These are phyloP conservation scores for Oligia strigilis DNA, from an alignment of 2,888 invertebrate species.

Conservation along the genomic window DNA sequence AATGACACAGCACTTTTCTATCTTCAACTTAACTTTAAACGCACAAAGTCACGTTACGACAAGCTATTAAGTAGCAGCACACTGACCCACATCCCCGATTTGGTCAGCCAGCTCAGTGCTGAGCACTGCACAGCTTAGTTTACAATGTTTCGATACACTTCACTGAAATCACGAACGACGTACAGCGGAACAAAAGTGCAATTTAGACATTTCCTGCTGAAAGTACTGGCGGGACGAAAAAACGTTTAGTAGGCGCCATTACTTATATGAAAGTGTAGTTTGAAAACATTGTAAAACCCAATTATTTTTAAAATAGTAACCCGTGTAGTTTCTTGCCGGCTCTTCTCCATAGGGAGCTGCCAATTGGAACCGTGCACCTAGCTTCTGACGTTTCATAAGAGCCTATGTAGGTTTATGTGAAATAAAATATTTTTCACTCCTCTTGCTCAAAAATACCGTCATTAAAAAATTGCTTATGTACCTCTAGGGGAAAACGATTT, in stretches of 20 bases:
- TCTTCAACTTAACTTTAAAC: conserved; percentile 11
- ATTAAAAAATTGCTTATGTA: too few relatives aligned
- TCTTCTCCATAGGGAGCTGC: too few relatives aligned
- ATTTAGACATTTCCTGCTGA: conserved; percentile 76
- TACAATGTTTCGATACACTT: conserved; percentile 59
- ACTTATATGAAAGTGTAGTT: neutral
- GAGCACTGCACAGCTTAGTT: conserved; percentile 23
- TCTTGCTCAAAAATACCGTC: too few relatives aligned
- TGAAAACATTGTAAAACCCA: too few relatives aligned
- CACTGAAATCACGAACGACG: conserved; percentile 73
- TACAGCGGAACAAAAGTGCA: conserved; percentile 76
- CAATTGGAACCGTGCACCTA: too few relatives aligned
- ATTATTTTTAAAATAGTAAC: too few relatives aligned
- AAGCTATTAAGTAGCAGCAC: conserved; percentile 28
- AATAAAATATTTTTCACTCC: too few relatives aligned
- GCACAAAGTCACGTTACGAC: conserved; percentile 35
- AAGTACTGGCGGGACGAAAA: conserved; percentile 51
- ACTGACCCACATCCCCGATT: conserved; percentile 82
- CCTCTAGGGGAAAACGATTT: too few relatives aligned
- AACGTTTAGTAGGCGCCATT: neutral
- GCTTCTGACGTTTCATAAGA: too few relatives aligned
- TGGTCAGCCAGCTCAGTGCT: conserved; percentile 61
- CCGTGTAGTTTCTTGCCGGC: too few relatives aligned
- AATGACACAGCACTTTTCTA: conserved; percentile 28
- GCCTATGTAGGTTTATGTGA: too few relatives aligned